Percentiles rank a stretch among this genome's conserved stretches.
phyloP scores from a whole-genome alignment of 92 coral and sea anemone genomes.

The Porites cylindrica region DNA sequence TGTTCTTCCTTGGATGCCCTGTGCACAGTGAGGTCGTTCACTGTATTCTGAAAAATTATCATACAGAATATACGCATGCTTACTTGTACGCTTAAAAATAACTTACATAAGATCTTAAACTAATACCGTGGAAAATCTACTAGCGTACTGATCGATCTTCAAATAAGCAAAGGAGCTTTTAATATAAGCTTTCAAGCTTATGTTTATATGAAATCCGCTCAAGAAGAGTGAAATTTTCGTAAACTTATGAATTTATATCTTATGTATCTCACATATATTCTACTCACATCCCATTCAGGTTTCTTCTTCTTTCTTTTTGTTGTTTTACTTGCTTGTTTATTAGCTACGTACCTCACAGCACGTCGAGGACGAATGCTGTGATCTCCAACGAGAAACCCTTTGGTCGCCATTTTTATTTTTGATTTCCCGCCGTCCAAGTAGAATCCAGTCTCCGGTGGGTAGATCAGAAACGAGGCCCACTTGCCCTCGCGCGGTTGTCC shows the following conservation, averaged over 20 bases:
- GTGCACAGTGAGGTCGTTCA: slow-evolving; percentile 83
- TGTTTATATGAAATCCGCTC: no score
- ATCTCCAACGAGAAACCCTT: slow-evolving; percentile 82
- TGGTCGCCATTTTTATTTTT: slow-evolving; percentile 86
- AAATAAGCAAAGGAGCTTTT: no score
- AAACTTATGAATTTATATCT: no score
- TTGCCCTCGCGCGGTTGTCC: neutral
- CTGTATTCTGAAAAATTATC: slow-evolving; percentile 65
- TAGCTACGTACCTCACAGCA: slow-evolving; percentile 57
- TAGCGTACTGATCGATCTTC: no score
- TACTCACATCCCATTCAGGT: slow-evolving; percentile 98
- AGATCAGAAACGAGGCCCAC: slow-evolving; percentile 14
- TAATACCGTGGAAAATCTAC: no score
- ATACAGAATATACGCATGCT: no score
- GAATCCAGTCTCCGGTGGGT: slow-evolving; percentile 14
- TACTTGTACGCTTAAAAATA: no score
- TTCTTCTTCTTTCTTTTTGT: slow-evolving; percentile 80
- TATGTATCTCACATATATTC: no score
- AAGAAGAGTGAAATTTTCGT: no score
- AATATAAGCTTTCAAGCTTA: no score
- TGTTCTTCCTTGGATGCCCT: slow-evolving; percentile 89
- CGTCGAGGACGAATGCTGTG: slow-evolving; percentile 71
- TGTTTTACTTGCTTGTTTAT: slow-evolving; percentile 61
- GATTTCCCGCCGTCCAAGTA: slow-evolving; percentile 62
- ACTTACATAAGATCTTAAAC: neutral